Evolutionary conservation across 1,140 invertebrate genomes (phyloP).

Genomic region (Eumeta japonica): DNA sequence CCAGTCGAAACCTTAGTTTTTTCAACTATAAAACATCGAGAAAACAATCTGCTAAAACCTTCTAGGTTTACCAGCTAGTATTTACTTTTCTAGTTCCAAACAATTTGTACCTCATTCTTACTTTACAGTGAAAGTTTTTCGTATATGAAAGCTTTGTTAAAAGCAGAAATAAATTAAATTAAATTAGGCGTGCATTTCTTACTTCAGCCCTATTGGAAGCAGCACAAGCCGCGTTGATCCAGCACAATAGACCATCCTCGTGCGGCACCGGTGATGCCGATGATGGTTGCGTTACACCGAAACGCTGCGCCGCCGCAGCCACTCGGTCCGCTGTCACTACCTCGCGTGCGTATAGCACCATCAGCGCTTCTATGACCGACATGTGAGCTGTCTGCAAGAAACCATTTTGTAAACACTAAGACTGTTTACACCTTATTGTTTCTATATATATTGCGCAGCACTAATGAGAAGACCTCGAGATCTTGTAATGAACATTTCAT

Average conservation of each 20-base stretch:
- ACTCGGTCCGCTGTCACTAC: conserved; percentile 88
- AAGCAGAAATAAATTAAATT: not conserved
- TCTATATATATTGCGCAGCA: too few relatives aligned
- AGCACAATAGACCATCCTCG: conserved; percentile 86
- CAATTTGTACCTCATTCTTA: too few relatives aligned
- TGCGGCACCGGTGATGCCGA: conserved; percentile 65
- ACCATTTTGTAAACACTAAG: too few relatives aligned
- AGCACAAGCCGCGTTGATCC: conserved; percentile 84
- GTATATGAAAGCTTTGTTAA: not conserved
- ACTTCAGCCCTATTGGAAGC: conserved; percentile 63
- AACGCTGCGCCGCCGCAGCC: conserved; percentile 78
- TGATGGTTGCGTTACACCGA: conserved; percentile 49
- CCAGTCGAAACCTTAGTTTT: too few relatives aligned
- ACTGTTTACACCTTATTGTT: conserved; percentile 4
- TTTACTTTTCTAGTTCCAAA: too few relatives aligned
- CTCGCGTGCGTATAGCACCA: conserved; percentile 92
- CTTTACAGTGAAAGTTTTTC: too few relatives aligned
- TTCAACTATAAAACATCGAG: too few relatives aligned
- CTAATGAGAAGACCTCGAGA: too few relatives aligned
- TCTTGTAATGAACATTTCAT: too few relatives aligned
- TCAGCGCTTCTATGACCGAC: conserved; percentile 94
- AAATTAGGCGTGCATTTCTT: too few relatives aligned
- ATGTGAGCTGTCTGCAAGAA: conserved; percentile 88
- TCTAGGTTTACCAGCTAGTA: too few relatives aligned
- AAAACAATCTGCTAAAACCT: too few relatives aligned